Conservation (phyloP, 2,113 vertebrate species). For the Pantherophis guttatus region DNA sequence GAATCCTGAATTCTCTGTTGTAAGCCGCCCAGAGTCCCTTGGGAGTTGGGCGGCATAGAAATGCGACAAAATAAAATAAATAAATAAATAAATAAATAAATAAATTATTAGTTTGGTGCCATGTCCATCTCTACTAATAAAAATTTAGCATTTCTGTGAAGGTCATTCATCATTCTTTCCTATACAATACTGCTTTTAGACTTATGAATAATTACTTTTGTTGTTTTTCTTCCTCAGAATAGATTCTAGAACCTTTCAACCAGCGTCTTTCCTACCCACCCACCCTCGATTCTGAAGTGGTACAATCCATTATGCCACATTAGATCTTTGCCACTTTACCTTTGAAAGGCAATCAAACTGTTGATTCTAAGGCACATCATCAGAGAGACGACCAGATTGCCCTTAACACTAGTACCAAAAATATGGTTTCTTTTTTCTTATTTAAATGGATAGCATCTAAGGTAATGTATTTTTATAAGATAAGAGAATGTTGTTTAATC, state of each 20-base stretch:
- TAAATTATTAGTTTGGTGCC: neutral
- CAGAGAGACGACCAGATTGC: neutral
- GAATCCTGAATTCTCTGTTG: neutral
- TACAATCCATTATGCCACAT: conserved; percentile 3
- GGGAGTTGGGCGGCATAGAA: no score
- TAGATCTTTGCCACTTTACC: neutral
- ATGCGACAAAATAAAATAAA: no score
- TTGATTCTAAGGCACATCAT: neutral
- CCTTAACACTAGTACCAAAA: neutral
- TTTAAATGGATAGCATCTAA: conserved; percentile 6
- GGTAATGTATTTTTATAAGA: neutral
- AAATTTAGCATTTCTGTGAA: neutral
- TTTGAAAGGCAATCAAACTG: neutral
- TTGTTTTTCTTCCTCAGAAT: neutral
- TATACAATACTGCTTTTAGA: neutral
- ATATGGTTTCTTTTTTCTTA: conserved; percentile 10
- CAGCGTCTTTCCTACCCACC: neutral
- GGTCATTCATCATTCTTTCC: neutral
- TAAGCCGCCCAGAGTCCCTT: no score
- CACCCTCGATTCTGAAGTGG: neutral
- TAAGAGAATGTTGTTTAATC: neutral
- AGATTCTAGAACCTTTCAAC: neutral
- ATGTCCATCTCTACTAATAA: neutral
- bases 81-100: no score
- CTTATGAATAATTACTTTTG: neutral